phyloP scores from a whole-genome alignment of 2,113 vertebrate genomes.

The Bubo scandiacus region DNA sequence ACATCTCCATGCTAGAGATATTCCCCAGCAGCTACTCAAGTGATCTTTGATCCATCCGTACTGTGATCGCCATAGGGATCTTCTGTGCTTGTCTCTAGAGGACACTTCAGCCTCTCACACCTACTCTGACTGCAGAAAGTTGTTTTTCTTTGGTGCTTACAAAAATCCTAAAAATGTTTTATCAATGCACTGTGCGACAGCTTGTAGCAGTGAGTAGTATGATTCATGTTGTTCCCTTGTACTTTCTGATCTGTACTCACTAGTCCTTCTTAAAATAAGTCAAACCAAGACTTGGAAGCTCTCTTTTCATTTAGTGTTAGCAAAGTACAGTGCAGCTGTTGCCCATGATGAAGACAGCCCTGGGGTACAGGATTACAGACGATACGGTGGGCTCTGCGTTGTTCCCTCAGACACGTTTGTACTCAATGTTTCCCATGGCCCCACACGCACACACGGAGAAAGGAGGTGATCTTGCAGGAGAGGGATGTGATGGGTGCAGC shows the following conservation, averaged over 20 bases:
- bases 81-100: not conserved
- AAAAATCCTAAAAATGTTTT: not conserved
- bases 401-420: accelerated
- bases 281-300: not conserved
- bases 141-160: not conserved
- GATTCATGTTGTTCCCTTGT: not conserved
- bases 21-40: accelerated
- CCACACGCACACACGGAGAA: accelerated
- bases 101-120: not conserved
- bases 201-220: not conserved
- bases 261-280: not conserved
- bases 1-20: not conserved
- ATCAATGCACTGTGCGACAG: not conserved
- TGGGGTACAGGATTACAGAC: not conserved
- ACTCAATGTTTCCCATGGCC: accelerated
- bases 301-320: not conserved
- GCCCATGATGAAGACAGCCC: accelerated
- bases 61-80: not conserved
- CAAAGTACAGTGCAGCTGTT: not conserved
- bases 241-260: not conserved
- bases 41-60: not conserved
- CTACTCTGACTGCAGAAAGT: not conserved
- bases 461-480: not conserved
- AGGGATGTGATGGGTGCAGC: not conserved
- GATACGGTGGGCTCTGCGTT: accelerated